These are phyloP conservation scores for Trematomus loennbergii DNA, from an alignment of 2,113 vertebrate species.

Conservation along the genomic window DNA sequence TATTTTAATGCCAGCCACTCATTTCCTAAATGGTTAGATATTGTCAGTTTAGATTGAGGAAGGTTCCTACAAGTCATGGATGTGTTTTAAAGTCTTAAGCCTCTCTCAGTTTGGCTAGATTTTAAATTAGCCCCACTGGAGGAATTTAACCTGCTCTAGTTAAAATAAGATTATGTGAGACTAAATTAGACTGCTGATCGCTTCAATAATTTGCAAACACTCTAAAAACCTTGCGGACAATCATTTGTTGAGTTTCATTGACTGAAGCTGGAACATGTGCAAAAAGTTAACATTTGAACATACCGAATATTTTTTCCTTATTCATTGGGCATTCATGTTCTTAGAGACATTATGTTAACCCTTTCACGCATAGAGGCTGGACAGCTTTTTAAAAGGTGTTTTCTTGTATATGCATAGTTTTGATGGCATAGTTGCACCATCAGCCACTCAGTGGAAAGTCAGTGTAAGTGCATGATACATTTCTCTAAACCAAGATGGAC, in stretches of 20 bases:
- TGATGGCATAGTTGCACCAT: too few species aligned
- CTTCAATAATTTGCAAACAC: conserved; percentile 6
- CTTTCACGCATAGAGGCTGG: too few species aligned
- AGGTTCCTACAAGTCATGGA: neutral
- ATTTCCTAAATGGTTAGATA: conserved; percentile 30
- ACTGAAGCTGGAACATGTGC: rapidly evolving
- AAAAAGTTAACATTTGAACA: neutral
- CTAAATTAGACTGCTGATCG: conserved; percentile 31
- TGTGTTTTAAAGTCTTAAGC: conserved; percentile 29
- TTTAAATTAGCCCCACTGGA: conserved; percentile 25
- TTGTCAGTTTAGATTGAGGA: conserved; percentile 43
- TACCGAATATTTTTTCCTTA: neutral
- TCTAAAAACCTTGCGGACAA: neutral
- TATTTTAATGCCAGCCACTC: conserved; percentile 34
- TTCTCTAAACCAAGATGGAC: too few species aligned
- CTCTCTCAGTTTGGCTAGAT: conserved; percentile 29
- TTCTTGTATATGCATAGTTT: too few species aligned
- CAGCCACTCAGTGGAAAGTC: too few species aligned
- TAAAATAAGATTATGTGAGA: conserved; percentile 45
- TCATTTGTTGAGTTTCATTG: neutral
- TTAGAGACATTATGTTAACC: neutral
- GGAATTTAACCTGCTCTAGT: conserved; percentile 28
- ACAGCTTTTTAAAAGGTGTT: too few species aligned
- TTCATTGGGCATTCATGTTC: neutral
- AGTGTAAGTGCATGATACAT: too few species aligned